These are phyloP conservation scores for Puffinus mauretanicus DNA, from an alignment of 2,113 vertebrate genomes.

Conservation along the genomic window DNA sequence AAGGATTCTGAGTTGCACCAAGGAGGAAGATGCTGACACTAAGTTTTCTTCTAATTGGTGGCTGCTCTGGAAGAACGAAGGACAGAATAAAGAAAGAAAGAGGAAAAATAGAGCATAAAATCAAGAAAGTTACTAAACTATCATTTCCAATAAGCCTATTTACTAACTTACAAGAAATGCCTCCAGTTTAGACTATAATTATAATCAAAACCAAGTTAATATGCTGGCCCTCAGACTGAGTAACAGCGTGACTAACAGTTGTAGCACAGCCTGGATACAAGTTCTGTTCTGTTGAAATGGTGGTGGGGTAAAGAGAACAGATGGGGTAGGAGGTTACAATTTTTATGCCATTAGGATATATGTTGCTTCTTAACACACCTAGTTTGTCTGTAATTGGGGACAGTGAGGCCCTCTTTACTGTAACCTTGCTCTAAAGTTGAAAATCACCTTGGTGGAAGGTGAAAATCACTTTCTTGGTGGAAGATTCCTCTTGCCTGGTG, in stretches of 20 bases:
- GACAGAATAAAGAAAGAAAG: not conserved
- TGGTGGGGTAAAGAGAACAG: not conserved
- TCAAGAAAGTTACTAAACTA: not conserved
- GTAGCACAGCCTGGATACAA: not conserved
- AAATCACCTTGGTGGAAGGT: not conserved
- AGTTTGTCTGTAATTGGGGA: not conserved
- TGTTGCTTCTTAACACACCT: not conserved
- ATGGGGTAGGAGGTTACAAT: not conserved
- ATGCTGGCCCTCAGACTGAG: not conserved
- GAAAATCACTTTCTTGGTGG: no score
- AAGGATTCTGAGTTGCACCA: not conserved
- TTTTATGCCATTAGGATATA: not conserved
- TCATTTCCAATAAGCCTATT: not conserved
- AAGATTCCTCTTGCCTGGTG: not conserved
- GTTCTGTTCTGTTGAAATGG: not conserved
- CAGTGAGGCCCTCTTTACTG: not conserved
- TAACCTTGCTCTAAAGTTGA: not conserved
- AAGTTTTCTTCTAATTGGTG: not conserved
- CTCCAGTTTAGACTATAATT: not conserved
- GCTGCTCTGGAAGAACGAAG: not conserved
- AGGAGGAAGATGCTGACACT: not conserved
- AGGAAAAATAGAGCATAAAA: not conserved
- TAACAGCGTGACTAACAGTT: not conserved
- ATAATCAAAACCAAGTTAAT: not conserved
- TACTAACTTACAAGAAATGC: not conserved